These are phyloP conservation scores for Leuctra nigra DNA, from an alignment of 2,888 invertebrate genomes.

Conservation along the genomic window DNA sequence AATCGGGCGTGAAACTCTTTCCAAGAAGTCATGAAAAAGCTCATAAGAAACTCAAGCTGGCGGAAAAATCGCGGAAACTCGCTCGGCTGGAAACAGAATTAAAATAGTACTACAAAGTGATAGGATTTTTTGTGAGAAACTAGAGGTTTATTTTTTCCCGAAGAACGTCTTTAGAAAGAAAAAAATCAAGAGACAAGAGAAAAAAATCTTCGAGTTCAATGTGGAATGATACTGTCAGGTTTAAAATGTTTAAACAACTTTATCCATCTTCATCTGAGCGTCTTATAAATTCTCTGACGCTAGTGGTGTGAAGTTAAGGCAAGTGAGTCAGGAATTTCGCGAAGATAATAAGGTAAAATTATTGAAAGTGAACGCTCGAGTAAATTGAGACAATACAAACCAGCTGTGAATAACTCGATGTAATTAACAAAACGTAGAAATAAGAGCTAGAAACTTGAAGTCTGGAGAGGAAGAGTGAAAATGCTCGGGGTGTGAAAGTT, in stretches of 20 bases:
- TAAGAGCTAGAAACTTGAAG: slow-evolving; percentile 5
- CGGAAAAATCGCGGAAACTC: background rate
- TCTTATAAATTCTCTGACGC: too few relatives aligned
- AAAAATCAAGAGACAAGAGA: too few relatives aligned
- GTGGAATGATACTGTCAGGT: too few relatives aligned
- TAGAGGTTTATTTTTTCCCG: too few relatives aligned
- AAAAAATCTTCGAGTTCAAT: too few relatives aligned
- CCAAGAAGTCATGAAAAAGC: slow-evolving; percentile 2
- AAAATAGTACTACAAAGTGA: background rate
- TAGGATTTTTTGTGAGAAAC: background rate
- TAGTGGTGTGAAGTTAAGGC: background rate
- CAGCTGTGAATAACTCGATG: slow-evolving; percentile 15
- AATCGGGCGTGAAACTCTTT: background rate
- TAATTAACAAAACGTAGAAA: slow-evolving; percentile 15
- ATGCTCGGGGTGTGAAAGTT: too few relatives aligned
- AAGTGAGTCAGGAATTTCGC: background rate
- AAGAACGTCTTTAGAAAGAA: too few relatives aligned
- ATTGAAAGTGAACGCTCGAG: slow-evolving; percentile 6
- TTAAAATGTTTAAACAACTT: too few relatives aligned
- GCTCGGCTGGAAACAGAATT: background rate
- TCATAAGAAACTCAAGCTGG: background rate
- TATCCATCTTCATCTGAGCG: too few relatives aligned
- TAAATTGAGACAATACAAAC: slow-evolving; percentile 18
- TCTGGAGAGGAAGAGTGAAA: too few relatives aligned
- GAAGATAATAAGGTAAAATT: slow-evolving; percentile 16